These are phyloP conservation scores for Sericinus montela DNA, from an alignment of 2,888 invertebrate genomes.

Conservation along the genomic window DNA sequence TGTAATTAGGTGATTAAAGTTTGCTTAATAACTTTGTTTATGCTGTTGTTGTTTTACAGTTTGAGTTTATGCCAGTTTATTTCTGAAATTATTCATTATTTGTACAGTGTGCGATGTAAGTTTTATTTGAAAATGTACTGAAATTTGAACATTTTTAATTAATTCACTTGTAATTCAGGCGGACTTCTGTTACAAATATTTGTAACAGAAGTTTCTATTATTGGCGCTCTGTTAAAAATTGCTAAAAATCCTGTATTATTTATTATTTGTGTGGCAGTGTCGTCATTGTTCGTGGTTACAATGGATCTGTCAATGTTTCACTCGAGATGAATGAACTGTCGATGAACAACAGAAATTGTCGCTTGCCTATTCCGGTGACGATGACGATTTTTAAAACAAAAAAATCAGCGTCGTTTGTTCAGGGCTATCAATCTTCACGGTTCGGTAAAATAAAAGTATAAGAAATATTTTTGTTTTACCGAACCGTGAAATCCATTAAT, in stretches of 20 bases:
- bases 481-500: too few species aligned
- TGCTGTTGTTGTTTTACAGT: not conserved
- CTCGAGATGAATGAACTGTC: conserved; percentile 63
- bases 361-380: conserved; percentile 26
- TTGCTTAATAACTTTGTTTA: conserved; percentile 13
- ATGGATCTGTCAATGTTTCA: conserved; percentile 71
- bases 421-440: not conserved
- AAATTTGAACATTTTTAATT: too few species aligned
- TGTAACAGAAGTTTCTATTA: not conserved
- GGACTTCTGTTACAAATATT: too few species aligned
- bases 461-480: too few species aligned
- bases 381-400: conserved; percentile 22
- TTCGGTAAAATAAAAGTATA: too few species aligned
- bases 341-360: conserved; percentile 44
- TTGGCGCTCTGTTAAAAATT: not conserved
- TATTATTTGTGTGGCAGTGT: conserved; percentile 47
- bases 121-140: too few species aligned
- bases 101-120: too few species aligned
- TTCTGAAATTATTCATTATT: too few species aligned
- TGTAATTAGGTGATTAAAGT: conserved; percentile 19
- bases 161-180: too few species aligned
- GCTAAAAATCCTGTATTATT: conserved; percentile 30
- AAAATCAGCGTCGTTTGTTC: conserved; percentile 6
- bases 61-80: too few species aligned
- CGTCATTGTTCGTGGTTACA: conserved; percentile 62